Percentiles rank a stretch among this genome's conserved stretches.
phyloP scores from a whole-genome alignment of 2,888 invertebrate genomes.

The Leptopterna dolabrata region DNA sequence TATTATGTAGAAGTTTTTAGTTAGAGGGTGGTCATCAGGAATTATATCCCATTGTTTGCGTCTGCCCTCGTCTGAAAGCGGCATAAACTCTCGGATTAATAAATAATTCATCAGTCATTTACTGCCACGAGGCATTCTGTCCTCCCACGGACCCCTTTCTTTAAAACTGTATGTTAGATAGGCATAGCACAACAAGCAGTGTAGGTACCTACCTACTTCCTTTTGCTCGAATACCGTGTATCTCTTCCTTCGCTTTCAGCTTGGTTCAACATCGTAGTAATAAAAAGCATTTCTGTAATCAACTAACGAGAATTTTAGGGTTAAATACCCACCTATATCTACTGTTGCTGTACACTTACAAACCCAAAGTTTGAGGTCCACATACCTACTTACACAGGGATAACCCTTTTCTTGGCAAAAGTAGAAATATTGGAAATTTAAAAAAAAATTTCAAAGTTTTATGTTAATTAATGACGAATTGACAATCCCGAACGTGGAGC shows the following conservation, averaged over 20 bases:
- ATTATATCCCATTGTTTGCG: conserved; percentile 45
- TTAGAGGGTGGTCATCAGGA: conserved; percentile 44
- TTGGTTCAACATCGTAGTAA: not conserved
- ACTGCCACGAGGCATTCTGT: conserved; percentile 45
- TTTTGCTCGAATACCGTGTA: not conserved
- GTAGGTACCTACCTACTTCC: not conserved
- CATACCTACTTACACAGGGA: too few relatives aligned
- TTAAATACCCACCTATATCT: too few relatives aligned
- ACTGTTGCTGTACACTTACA: too few relatives aligned
- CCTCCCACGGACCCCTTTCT: conserved; percentile 30
- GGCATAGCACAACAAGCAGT: not conserved
- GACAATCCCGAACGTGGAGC: too few relatives aligned
- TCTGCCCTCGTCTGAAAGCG: conserved; percentile 42
- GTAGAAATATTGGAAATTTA: too few relatives aligned
- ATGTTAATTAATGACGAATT: too few relatives aligned
- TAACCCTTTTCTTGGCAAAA: too few relatives aligned
- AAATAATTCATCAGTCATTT: conserved; percentile 49
- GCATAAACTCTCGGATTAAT: conserved; percentile 41
- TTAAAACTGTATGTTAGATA: conserved; percentile 17
- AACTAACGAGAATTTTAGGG: too few relatives aligned
- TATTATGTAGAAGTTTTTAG: conserved; percentile 45
- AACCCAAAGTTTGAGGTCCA: too few relatives aligned
- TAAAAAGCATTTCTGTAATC: too few relatives aligned
- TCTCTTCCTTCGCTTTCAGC: not conserved
- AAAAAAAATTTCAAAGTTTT: too few relatives aligned